phyloP scores from a whole-genome alignment of 2,888 invertebrate species.

The Idaea straminata region DNA sequence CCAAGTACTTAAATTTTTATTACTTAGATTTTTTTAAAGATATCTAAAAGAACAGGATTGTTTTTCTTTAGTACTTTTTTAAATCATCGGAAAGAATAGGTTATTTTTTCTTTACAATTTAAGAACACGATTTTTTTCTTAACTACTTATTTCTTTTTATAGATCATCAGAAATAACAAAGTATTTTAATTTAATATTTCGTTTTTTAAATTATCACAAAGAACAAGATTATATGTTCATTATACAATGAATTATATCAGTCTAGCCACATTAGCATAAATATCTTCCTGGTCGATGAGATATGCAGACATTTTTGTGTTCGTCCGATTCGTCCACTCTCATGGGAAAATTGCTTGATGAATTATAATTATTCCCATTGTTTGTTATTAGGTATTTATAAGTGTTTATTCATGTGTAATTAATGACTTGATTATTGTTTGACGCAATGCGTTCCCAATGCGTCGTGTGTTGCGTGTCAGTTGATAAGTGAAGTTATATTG shows the following conservation, averaged over 20 bases:
- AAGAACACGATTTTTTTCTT: too few species aligned
- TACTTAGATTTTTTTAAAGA: too few species aligned
- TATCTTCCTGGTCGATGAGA: neutral
- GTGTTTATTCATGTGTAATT: slow-evolving; percentile 25
- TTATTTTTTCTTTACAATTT: too few species aligned
- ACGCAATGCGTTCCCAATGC: slow-evolving; percentile 41
- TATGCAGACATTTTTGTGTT: neutral
- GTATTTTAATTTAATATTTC: too few species aligned
- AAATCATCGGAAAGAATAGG: too few species aligned
- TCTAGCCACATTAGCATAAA: neutral
- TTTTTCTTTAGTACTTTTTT: too few species aligned
- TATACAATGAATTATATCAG: neutral
- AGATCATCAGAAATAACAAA: too few species aligned
- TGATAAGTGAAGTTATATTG: slow-evolving; percentile 16
- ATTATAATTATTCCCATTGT: neutral
- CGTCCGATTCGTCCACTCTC: neutral
- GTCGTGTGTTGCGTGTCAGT: slow-evolving; percentile 34
- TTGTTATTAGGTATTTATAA: neutral
- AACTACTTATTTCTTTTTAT: too few species aligned
- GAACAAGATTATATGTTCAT: too few species aligned
- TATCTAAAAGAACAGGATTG: too few species aligned
- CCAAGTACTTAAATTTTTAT: too few species aligned
- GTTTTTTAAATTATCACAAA: too few species aligned
- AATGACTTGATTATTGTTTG: slow-evolving; percentile 26
- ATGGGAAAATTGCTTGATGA: neutral